Base-by-base conservation (phyloP, 2,797 vertebrate genomes). In the Chloroceryle amazona region DNA sequence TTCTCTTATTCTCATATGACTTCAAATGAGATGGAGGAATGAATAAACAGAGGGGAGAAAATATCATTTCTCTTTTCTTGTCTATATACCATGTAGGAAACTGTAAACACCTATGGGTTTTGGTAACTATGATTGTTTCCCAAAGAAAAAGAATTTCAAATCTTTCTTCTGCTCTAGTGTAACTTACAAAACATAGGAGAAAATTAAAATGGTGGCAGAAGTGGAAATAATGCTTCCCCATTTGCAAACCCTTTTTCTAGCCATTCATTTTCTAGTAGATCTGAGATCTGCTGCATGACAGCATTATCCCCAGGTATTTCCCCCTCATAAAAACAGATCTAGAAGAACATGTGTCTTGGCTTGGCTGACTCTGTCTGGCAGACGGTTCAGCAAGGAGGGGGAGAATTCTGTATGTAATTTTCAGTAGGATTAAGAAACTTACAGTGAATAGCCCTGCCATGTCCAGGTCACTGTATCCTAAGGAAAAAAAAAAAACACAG, bases 391-490 rank as follows among this genome's bases (percentile, higher is more conserved):
- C 41, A 90, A 60, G 6, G 10, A 23, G 51, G 21, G 33, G 25
- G 47, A 74, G 31, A 41, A 15, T 41, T 51, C 52, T 51, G 2
- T 37, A 51, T 35, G 8, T 33, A 75, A 83, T 91, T 94, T 94
- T 88, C 58, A 79, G 55, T 15, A 68, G 42, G 55, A 73, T 86
- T n/a, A 86, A 85, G 49, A 52, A 47, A 99, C 99, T 99, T 98
- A 99, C 99, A 98, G 98, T 71, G 97, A 98, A 86, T 99, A 99
- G 37, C 99, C 99, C 95, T 99, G 99, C 99, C 99, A 99, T 2
- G 99, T 99, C 99, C 99, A 99, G 51, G 99, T 99, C 93, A 99
- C 99, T 5, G 99, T 99, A 87, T 99, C 99, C 99, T 99, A 89
- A 28, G n/a, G 75, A 89, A 65, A 94, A 94, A 89, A 96, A 72